A percentile compares a stretch with the other conserved stretches of the same genome.
Conservation (phyloP, 2,797 vertebrate genomes). For the Smutsia temminckii region DNA sequence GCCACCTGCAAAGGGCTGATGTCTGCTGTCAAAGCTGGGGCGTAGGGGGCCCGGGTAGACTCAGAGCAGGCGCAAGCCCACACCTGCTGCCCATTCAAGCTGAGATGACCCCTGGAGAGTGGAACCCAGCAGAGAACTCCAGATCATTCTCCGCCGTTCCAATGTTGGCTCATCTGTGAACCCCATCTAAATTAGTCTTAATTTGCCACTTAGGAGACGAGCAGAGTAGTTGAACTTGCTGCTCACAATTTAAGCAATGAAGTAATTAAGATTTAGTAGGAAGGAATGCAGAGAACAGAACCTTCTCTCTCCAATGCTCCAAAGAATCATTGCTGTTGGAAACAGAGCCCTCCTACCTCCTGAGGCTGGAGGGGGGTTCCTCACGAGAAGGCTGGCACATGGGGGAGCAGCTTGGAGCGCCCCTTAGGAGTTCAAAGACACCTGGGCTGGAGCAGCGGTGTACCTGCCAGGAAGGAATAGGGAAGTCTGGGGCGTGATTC, state of each 20-base stretch:
- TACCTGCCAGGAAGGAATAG: neutral
- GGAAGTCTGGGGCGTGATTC: no score
- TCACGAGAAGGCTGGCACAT: neutral
- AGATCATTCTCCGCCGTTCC: neutral
- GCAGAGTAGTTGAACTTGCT: conserved; percentile 71
- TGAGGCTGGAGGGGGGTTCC: neutral
- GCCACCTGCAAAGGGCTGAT: neutral
- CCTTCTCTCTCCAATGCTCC: conserved; percentile 62
- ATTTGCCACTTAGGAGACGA: conserved; percentile 78
- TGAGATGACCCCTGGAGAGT: neutral
- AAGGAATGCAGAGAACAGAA: conserved; percentile 62
- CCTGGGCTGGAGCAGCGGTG: neutral
- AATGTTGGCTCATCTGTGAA: conserved; percentile 61
- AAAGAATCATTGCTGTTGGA: neutral
- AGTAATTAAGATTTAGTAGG: conserved; percentile 78
- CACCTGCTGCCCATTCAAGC: neutral
- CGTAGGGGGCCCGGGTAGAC: neutral
- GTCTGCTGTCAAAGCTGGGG: neutral
- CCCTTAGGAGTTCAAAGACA: accelerated
- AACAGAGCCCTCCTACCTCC: neutral
- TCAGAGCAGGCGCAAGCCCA: neutral
- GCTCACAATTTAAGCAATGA: conserved; percentile 73
- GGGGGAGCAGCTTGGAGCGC: accelerated
- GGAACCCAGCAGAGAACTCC: conserved; percentile 37
- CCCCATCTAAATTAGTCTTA: conserved; percentile 75